Conservation (phyloP, 2,113 vertebrate genomes). For the Plotosus lineatus region DNA sequence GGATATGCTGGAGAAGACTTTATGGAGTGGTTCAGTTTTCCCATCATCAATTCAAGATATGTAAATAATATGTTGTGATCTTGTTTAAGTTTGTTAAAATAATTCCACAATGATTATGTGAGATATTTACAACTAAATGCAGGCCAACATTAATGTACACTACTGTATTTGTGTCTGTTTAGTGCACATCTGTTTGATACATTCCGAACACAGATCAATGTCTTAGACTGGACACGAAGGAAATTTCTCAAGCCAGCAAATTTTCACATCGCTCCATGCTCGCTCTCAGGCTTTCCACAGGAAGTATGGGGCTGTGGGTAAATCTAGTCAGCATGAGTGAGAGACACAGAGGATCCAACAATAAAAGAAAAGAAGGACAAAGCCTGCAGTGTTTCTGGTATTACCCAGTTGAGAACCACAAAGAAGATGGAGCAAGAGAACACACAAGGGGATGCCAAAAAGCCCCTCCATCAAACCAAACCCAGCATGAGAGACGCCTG, state of each 20-base stretch:
- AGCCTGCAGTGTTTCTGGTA: slow-evolving; percentile 28
- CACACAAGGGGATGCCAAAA: not conserved
- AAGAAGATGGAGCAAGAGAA: slow-evolving; percentile 19
- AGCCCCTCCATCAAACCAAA: slow-evolving; percentile 20
- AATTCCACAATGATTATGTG: no score
- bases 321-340: not conserved
- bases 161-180: not conserved
- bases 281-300: slow-evolving; percentile 18
- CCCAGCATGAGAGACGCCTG: not conserved
- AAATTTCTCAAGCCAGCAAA: not conserved
- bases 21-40: no score
- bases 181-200: not conserved
- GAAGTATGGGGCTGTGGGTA: slow-evolving; percentile 18
- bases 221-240: not conserved
- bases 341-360: not conserved
- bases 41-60: no score
- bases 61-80: no score
- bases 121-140: no score
- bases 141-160: no score
- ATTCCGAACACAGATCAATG: not conserved
- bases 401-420: slow-evolving; percentile 22
- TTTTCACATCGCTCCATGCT: not conserved
- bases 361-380: slow-evolving; percentile 31
- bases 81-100: no score
- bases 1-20: no score